Evolutionary conservation across 2,113 vertebrate genomes (phyloP).

Genomic region (Vidua macroura): DNA sequence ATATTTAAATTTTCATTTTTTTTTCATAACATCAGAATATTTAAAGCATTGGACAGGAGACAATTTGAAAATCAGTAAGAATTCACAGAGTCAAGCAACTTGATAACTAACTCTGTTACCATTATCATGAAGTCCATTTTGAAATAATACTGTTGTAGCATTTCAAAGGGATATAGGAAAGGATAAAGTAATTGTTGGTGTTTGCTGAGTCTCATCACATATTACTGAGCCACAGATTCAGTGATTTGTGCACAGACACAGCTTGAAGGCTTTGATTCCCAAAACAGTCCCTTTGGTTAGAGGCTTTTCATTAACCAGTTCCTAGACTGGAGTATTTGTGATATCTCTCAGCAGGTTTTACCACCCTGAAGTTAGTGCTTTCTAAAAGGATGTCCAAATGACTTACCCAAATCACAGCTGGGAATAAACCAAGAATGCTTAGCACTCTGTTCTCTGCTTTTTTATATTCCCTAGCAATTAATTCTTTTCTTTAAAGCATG

Average conservation of each 20-base stretch:
- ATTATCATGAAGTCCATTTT: neutral
- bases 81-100: neutral
- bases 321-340: neutral
- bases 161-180: neutral
- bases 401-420: neutral
- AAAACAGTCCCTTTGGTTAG: neutral
- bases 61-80: neutral
- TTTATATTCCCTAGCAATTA: neutral
- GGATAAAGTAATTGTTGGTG: fast-evolving
- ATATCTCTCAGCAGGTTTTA: neutral
- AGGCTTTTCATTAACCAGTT: neutral
- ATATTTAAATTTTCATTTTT: neutral
- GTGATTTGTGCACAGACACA: neutral
- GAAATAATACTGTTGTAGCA: neutral
- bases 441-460: neutral
- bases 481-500: neutral
- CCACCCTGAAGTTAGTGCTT: neutral
- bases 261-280: neutral
- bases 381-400: neutral
- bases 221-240: neutral
- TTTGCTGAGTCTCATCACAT: neutral
- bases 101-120: neutral
- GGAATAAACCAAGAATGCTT: neutral
- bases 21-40: neutral
- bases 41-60: neutral